Percentiles rank a stretch among this genome's conserved stretches.
Conservation (phyloP, 2,888 invertebrate genomes). For the Yponomeuta cagnagella region DNA sequence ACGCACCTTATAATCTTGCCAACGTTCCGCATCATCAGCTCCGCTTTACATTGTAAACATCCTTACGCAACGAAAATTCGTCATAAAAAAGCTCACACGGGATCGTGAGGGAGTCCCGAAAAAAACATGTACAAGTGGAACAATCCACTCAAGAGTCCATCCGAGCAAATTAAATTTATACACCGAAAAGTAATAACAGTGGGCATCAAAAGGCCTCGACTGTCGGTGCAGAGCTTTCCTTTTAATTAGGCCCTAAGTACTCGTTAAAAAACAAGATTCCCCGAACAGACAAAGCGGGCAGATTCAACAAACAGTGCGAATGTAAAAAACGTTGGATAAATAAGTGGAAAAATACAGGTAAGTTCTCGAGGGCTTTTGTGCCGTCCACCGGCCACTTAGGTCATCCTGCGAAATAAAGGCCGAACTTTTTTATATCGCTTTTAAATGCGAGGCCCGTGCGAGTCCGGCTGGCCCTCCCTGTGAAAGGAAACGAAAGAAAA, state of each 20-base stretch:
- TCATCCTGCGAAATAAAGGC: slow-evolving; percentile 74
- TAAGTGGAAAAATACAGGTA: slow-evolving; percentile 77
- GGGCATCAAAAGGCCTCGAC: slow-evolving; percentile 71
- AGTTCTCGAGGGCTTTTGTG: slow-evolving; percentile 73
- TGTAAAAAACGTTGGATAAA: slow-evolving; percentile 73
- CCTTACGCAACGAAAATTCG: background rate
- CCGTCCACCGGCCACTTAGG: slow-evolving; percentile 73
- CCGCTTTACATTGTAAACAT: slow-evolving; percentile 1
- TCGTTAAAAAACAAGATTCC: slow-evolving; percentile 75
- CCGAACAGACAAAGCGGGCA: slow-evolving; percentile 66
- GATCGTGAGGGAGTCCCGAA: slow-evolving; percentile 28
- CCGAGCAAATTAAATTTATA: slow-evolving; percentile 71
- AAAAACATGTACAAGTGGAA: slow-evolving; percentile 32
- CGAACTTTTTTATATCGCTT: slow-evolving; percentile 73
- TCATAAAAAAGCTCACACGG: slow-evolving; percentile 19
- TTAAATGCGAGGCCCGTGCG: slow-evolving; percentile 71
- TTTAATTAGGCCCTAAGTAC: slow-evolving; percentile 75
- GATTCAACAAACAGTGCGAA: slow-evolving; percentile 69
- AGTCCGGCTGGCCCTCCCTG: slow-evolving; percentile 58
- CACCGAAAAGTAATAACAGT: slow-evolving; percentile 68
- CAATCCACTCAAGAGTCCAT: slow-evolving; percentile 61
- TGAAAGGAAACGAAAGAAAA: slow-evolving; percentile 74
- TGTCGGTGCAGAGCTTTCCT: slow-evolving; percentile 70
- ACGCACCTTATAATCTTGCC: slow-evolving; percentile 27
- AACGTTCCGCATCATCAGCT: slow-evolving; percentile 15